A percentile compares a stretch with the other conserved stretches of the same genome.
These are phyloP conservation scores for Tribolium madens DNA, from an alignment of 1,140 invertebrate genomes.

Conservation along the genomic window DNA sequence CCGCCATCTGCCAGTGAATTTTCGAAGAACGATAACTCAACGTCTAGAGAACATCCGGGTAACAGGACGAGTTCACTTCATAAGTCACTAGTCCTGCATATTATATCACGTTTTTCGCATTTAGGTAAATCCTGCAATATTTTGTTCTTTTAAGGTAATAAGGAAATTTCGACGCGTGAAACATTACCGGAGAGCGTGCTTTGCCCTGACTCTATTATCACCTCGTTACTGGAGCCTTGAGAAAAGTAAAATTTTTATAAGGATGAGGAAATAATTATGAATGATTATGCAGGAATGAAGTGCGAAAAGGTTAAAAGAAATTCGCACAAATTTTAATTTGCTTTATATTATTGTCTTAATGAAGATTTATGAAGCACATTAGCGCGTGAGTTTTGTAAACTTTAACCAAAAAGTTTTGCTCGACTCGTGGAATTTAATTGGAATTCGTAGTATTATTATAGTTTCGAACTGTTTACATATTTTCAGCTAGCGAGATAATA, in stretches of 20 bases:
- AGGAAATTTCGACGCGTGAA: conserved; percentile 38
- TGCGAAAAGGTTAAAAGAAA: conserved; percentile 37
- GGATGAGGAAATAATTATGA: conserved; percentile 30
- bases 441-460: background rate
- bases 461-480: background rate
- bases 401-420: background rate
- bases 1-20: conserved; percentile 41
- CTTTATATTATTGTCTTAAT: conserved; percentile 41
- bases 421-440: background rate
- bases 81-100: conserved; percentile 37
- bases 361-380: conserved; percentile 41
- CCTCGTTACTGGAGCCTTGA: background rate
- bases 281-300: conserved; percentile 27
- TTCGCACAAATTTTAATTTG: conserved; percentile 46
- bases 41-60: conserved; percentile 36
- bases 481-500: background rate
- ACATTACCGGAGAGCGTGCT: conserved; percentile 34
- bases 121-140: conserved; percentile 42
- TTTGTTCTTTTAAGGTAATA: conserved; percentile 35
- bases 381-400: conserved; percentile 25
- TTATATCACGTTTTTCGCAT: conserved; percentile 41
- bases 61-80: conserved; percentile 38
- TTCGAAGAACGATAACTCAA: conserved; percentile 31
- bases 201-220: background rate
- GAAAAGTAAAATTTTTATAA: background rate